Percentiles rank a stretch among this genome's conserved stretches.
Evolutionary conservation across 2,113 vertebrate species (phyloP).

Genomic region (Microtus montanus): DNA sequence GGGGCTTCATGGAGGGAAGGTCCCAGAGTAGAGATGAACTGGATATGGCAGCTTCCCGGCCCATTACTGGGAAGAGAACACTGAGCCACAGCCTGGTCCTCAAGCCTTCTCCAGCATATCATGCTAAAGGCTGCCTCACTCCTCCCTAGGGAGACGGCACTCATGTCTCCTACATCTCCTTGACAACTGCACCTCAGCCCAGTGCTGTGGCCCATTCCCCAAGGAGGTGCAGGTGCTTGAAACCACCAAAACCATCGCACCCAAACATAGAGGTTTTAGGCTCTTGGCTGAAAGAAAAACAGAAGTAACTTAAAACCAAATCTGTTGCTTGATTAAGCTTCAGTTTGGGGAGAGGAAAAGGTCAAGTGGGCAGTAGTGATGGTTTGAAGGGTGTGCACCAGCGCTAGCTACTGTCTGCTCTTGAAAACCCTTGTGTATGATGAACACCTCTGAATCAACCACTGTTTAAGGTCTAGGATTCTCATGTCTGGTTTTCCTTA

Average conservation of each 20-base stretch:
- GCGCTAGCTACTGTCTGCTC: neutral
- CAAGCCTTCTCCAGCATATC: neutral
- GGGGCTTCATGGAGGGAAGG: too few relatives aligned
- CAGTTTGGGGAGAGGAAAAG: neutral
- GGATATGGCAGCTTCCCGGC: neutral
- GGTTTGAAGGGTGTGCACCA: neutral
- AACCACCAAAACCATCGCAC: neutral
- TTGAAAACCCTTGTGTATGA: neutral
- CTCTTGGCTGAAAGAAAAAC: neutral
- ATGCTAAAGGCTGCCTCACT: neutral
- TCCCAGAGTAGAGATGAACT: fast-evolving
- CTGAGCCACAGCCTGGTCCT: neutral
- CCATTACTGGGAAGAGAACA: too few relatives aligned
- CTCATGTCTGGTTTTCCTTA: neutral
- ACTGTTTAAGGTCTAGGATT: neutral
- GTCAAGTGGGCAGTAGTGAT: neutral
- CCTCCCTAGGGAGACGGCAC: neutral
- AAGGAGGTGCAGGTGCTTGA: neutral
- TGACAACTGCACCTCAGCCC: neutral
- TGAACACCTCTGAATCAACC: neutral
- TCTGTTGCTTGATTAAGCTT: neutral
- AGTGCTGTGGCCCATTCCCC: neutral
- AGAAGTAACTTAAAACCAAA: neutral
- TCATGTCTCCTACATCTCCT: neutral
- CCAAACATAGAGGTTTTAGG: neutral